phyloP scores from a whole-genome alignment of 2,888 invertebrate species.

The Noctua janthe region DNA sequence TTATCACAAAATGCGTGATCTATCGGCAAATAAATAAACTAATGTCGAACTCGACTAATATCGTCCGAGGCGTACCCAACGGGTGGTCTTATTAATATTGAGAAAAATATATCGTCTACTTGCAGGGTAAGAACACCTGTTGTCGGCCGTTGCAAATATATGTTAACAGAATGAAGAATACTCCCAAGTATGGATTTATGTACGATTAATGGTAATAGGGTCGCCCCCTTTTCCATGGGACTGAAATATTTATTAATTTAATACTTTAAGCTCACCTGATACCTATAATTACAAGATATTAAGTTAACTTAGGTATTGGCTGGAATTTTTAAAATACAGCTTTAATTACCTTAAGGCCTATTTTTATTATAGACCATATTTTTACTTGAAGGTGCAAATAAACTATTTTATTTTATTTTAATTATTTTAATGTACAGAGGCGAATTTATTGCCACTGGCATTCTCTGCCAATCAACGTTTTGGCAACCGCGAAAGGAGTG shows the following conservation, averaged over 20 bases:
- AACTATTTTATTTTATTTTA: too few species aligned
- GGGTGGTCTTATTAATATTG: constrained; percentile 69
- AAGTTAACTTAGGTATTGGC: too few species aligned
- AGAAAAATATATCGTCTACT: constrained; percentile 68
- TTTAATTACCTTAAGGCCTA: too few species aligned
- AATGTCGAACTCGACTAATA: constrained; percentile 66
- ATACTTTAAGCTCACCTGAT: too few species aligned
- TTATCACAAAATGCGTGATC: constrained; percentile 62
- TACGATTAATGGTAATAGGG: neutral
- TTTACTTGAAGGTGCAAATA: too few species aligned
- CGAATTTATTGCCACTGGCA: too few species aligned
- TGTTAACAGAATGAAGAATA: neutral
- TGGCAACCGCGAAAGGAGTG: neutral
- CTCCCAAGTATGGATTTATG: neutral
- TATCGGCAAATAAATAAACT: constrained; percentile 69
- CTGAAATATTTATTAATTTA: neutral
- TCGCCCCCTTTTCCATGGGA: neutral
- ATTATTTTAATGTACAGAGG: too few species aligned
- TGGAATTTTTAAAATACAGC: too few species aligned
- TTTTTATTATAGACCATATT: too few species aligned
- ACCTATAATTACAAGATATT: too few species aligned
- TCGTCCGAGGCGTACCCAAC: constrained; percentile 61
- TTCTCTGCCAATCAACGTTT: too few species aligned
- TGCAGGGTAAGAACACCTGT: constrained; percentile 40
- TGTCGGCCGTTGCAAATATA: constrained; percentile 5